Conservation (phyloP, 1,140 invertebrate genomes). For the Hyphantria cunea region DNA sequence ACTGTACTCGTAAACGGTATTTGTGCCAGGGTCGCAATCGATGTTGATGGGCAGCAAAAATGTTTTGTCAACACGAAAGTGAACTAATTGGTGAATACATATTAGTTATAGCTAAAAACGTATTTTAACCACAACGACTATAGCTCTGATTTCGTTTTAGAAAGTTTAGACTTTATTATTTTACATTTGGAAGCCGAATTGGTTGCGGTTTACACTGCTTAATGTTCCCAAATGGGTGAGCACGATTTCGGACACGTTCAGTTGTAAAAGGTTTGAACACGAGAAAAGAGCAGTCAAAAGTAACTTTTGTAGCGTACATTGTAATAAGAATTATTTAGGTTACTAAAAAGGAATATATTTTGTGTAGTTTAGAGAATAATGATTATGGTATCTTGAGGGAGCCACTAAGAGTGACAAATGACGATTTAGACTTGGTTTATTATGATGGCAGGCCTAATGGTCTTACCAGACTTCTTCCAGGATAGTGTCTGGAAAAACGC, state of each 20-base stretch:
- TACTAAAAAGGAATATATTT: too few species aligned
- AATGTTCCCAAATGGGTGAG: background rate
- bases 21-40: conserved; percentile 16
- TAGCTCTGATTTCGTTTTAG: background rate
- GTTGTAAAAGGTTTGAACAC: too few species aligned
- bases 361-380: too few species aligned
- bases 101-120: background rate
- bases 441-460: too few species aligned
- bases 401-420: too few species aligned
- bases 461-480: too few species aligned
- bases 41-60: conserved; percentile 9
- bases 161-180: conserved; percentile 2
- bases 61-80: conserved; percentile 9
- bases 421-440: too few species aligned
- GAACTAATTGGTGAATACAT: background rate
- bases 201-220: background rate
- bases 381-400: too few species aligned
- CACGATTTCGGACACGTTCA: too few species aligned
- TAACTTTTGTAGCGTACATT: background rate
- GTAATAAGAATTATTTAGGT: too few species aligned
- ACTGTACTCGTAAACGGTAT: conserved; percentile 11
- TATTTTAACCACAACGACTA: conserved; percentile 3
- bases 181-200: background rate
- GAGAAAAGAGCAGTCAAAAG: too few species aligned
- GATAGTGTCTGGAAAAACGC: too few species aligned